Percentiles rank a stretch among this genome's conserved stretches.
Evolutionary conservation across 2,888 invertebrate species (phyloP).

Genomic region (Marronus borbonicus): DNA sequence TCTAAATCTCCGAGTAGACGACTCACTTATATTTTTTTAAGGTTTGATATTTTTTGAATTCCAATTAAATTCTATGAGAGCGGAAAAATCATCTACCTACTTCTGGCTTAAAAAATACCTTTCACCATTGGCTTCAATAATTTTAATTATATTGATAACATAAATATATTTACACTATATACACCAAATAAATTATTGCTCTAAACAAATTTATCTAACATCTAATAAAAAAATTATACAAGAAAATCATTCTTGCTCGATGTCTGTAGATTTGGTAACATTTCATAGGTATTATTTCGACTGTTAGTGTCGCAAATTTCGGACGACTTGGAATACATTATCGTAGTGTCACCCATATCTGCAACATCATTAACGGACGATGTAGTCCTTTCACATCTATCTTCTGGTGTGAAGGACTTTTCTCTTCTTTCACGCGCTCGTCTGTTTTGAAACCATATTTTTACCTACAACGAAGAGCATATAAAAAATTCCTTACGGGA

Average conservation of each 20-base stretch:
- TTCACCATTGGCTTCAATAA: background rate
- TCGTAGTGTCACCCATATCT: no score
- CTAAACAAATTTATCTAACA: background rate
- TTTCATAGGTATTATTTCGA: background rate
- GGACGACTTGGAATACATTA: no score
- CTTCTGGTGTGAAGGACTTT: constrained; percentile 62
- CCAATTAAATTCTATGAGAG: no score
- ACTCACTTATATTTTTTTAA: no score
- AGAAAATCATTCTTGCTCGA: background rate
- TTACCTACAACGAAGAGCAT: constrained; percentile 60
- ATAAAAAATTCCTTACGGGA: background rate
- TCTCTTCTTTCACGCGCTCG: constrained; percentile 84
- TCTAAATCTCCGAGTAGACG: no score
- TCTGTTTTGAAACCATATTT: constrained; percentile 89
- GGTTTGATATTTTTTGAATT: no score
- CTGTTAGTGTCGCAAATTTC: no score
- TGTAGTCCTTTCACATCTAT: constrained; percentile 30
- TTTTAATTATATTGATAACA: background rate
- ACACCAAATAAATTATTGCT: constrained; percentile 8
- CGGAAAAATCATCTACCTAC: no score
- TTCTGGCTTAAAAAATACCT: no score
- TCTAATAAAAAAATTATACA: background rate
- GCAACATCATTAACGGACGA: background rate
- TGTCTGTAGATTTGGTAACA: background rate
- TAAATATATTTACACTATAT: constrained; percentile 13